Conservation (phyloP, 2,888 invertebrate genomes). For the Palloptera scutellata region DNA sequence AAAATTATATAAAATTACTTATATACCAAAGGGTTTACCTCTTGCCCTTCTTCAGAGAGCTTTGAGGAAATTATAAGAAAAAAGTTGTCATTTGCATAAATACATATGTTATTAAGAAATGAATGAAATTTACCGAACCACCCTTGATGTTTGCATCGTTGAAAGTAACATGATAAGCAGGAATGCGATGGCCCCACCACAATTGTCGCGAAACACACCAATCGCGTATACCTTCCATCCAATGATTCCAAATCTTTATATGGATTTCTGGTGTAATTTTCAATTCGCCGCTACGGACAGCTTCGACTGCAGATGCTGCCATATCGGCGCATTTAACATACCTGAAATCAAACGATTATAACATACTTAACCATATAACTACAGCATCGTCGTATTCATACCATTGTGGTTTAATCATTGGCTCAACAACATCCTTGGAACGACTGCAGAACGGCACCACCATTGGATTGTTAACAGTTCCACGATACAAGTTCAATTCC, state of each 20-base stretch:
- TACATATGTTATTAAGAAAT: neutral
- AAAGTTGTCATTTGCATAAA: neutral
- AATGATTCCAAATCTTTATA: constrained; percentile 92
- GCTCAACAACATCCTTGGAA: constrained; percentile 97
- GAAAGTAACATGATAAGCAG: constrained; percentile 83
- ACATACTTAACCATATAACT: neutral
- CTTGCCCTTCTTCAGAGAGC: too few species aligned
- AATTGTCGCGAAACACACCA: constrained; percentile 99
- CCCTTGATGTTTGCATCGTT: constrained; percentile 62
- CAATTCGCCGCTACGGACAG: constrained; percentile 80
- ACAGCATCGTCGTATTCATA: constrained; percentile 59
- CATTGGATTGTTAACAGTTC: constrained; percentile 91
- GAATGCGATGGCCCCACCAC: constrained; percentile 99
- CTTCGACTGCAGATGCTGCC: constrained; percentile 85
- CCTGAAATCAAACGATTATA: constrained; percentile 61
- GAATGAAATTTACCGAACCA: constrained; percentile 55
- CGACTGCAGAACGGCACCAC: constrained; percentile 95
- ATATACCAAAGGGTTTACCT: neutral
- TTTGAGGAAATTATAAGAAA: neutral
- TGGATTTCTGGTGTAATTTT: constrained; percentile 91
- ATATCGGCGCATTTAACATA: constrained; percentile 89
- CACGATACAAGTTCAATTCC: constrained; percentile 76
- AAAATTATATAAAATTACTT: neutral
- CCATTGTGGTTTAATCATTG: constrained; percentile 96
- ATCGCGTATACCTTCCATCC: constrained; percentile 96